Conservation (phyloP, 2,797 vertebrate genomes). For the Xiphorhynchus erythropygius region DNA sequence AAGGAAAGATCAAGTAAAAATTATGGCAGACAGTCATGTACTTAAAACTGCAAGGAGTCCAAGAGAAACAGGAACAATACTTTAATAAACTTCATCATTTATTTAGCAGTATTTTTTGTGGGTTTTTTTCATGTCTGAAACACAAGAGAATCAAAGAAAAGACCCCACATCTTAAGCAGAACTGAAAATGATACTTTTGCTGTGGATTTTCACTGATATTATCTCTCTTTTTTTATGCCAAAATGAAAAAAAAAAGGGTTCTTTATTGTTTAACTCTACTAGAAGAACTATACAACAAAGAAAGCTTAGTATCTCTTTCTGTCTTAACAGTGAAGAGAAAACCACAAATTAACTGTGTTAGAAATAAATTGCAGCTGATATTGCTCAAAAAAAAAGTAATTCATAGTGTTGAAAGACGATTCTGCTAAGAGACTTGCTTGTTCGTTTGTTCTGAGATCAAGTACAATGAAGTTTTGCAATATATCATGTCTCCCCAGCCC, state of each 20-base stretch:
- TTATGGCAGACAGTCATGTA: not conserved
- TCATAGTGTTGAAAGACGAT: slow-evolving; percentile 10
- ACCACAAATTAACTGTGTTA: not conserved
- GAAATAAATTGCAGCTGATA: not conserved
- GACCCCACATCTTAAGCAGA: not conserved
- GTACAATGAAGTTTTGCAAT: not conserved
- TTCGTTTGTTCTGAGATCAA: slow-evolving; percentile 7
- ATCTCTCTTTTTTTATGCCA: not conserved
- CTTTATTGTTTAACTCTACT: not conserved
- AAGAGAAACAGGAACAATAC: not conserved
- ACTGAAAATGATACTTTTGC: not conserved
- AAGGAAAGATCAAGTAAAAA: not conserved
- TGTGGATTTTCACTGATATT: not conserved
- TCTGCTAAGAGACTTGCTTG: not conserved
- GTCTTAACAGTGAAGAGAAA: not conserved
- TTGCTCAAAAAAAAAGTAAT: rapidly evolving
- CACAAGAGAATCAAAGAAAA: not conserved
- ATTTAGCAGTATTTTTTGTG: not conserved
- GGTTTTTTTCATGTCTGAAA: not conserved
- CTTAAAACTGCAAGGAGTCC: not conserved
- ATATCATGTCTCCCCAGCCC: not conserved
- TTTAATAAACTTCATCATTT: not conserved
- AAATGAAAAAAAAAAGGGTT: not conserved
- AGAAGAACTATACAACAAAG: not conserved
- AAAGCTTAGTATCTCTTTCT: not conserved